Evolutionary conservation across 23 tunicate genomes (phyloP), one percentile per base, ranked within the genome.

Genomic region (Oikopleura albicans): DNA sequence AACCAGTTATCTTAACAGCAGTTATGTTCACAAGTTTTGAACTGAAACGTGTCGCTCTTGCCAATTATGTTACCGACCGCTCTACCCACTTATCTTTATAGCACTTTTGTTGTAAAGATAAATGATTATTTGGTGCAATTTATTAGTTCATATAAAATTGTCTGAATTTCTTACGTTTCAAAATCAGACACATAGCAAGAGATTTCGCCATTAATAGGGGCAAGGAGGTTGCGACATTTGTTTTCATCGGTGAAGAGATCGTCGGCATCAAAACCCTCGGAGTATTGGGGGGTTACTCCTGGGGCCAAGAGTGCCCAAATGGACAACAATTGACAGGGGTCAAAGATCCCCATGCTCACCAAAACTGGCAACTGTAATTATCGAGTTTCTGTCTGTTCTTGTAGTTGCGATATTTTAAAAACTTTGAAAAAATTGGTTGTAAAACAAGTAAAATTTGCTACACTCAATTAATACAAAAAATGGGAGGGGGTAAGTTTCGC

Each of bases 151-250:
- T n/a, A n/a, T n/a, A n/a, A n/a, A n/a, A n/a, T n/a, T n/a, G n/a
- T n/a, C n/a, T n/a, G n/a, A n/a, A n/a, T n/a, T n/a, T n/a, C 79
- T 71, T 71, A 71, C 79, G 79, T 71, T 2, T 71, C 79, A 29
- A 22, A 71, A 29, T 71, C 79, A 2, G 79, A 71, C 4, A 71
- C 79, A 29, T 71, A 71, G 79, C 79, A 71, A 31, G 27, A 12
- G 79, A 71, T 71, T 71, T 71, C 79, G 2, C 79, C 79, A 29
- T 71, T 71, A 37, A 71, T 71, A 22, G 79, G 79, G 35, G 79
- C 79, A 71, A 71, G 79, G 34, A 71, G 35, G 35, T 71, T 71
- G 33, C 37, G 33, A 37, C 79, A 71, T 4, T 12, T 16, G 35
- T 71, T 71, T 29, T 27, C 2, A 4, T 71, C 79, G 2, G 79